Percentiles rank a stretch among this genome's conserved stretches.
Evolutionary conservation across 2,797 vertebrate species (phyloP).

Genomic region (Onychomys torridus): DNA sequence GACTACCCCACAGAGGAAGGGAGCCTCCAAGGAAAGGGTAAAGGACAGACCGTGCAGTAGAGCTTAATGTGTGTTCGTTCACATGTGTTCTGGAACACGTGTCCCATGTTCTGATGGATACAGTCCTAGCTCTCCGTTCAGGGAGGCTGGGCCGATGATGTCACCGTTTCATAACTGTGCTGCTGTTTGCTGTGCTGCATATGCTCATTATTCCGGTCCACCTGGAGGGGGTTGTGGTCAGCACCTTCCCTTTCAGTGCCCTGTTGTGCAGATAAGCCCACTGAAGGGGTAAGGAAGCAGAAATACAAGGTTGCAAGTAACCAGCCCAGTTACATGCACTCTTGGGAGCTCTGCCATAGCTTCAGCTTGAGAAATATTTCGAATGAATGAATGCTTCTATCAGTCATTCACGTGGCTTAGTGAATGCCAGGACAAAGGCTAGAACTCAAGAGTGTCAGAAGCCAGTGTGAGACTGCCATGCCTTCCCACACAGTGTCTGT

Average conservation of each 20-base stretch:
- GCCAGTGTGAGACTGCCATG: rapidly evolving
- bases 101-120: not conserved
- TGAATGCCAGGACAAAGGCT: not conserved
- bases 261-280: not conserved
- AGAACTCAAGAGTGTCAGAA: not conserved
- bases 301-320: not conserved
- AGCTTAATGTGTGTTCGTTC: not conserved
- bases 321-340: not conserved
- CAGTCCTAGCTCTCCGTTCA: not conserved
- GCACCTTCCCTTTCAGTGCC: not conserved
- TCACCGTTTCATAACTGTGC: not conserved
- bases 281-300: not conserved
- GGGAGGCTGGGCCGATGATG: rapidly evolving
- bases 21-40: too few relatives aligned
- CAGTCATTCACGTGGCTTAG: not conserved
- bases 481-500: not conserved
- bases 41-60: not conserved
- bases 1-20: not conserved
- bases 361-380: not conserved
- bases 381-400: not conserved
- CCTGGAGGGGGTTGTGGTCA: too few relatives aligned
- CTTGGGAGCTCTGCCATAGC: not conserved
- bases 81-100: not conserved
- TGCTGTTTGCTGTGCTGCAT: too few relatives aligned
- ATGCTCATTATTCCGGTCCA: not conserved